These are phyloP conservation scores for Embiotoca jacksoni DNA, from an alignment of 2,113 vertebrate species.

Conservation along the genomic window DNA sequence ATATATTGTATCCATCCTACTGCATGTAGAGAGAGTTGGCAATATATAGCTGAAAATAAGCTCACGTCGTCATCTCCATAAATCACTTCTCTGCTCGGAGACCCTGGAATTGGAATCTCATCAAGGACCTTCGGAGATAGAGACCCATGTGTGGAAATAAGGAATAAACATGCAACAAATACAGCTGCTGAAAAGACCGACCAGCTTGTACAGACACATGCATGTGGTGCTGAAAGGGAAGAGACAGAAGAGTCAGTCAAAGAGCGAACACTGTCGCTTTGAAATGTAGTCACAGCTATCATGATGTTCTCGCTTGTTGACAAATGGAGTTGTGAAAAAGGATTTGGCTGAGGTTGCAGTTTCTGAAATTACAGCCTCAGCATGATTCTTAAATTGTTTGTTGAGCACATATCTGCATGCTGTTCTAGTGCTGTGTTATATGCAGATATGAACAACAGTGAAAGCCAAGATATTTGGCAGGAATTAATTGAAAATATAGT, in stretches of 20 bases:
- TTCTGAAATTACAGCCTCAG: not conserved
- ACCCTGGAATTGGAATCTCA: not conserved
- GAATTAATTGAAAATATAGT: slow-evolving; percentile 11
- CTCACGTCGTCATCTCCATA: not conserved
- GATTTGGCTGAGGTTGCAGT: not conserved
- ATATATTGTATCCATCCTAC: not conserved
- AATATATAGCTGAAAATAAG: not conserved
- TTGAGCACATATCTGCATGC: not conserved
- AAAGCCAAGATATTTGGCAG: slow-evolving; percentile 5
- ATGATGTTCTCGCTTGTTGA: slow-evolving; percentile 20
- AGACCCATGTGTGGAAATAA: slow-evolving; percentile 3
- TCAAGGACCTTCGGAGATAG: not conserved
- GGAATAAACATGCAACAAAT: not conserved
- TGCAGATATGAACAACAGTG: slow-evolving; percentile 6
- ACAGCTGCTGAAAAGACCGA: slow-evolving; percentile 1
- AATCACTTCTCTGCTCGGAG: slow-evolving; percentile 6
- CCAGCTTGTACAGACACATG: slow-evolving; percentile 3
- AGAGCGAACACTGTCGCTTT: slow-evolving; percentile 11
- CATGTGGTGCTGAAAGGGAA: slow-evolving; percentile 10
- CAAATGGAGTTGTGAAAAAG: not conserved
- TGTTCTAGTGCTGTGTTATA: not conserved
- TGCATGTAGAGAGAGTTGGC: not conserved
- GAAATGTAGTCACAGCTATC: slow-evolving; percentile 1
- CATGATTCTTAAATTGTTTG: slow-evolving; percentile 13
- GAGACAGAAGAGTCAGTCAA: slow-evolving; percentile 9